Base-by-base conservation (phyloP, 2,113 vertebrate species). In the Trematocara variabile region DNA sequence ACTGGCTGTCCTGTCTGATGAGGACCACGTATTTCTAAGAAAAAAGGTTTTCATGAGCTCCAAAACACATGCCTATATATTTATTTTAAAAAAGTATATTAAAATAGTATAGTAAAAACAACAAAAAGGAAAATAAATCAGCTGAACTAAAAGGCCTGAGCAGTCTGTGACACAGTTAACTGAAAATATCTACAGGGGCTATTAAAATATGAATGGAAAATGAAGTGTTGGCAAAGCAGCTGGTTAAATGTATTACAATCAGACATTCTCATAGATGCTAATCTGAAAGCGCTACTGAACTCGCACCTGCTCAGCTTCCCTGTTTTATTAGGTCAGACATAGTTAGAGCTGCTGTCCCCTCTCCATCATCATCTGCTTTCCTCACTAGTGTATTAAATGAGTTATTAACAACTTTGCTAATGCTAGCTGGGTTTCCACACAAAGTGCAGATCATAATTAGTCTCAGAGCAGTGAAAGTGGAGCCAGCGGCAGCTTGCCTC, bases 1-100 rank as follows among this genome's bases (percentile, higher is more conserved):
- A 0, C 18, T 3, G 58, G 33, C 9, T 12, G 58, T 63, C 8
- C 30, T 60, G 56, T n/a, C 16, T 1, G 0, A 34, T 34, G 2
- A 37, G 33, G 16, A 63, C 58, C 18, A 37, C 18, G 0, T 63
- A 37, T 12, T 37, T 18, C 2, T 63, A 37, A 34, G 33, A 12
- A 37, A 30, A 58, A 16, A 34, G 16, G 8, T 60, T 60, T 60
- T 34, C 56, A 60, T 34, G 56, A 34, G 56, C 56, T 60, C 30
- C 30, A 63, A 63, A n/a, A 34, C 58, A 63, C 30, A 63, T 11
- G 30, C 9, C 16, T 37, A 63, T 63, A 12, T n/a, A n/a, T 63
- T n/a, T n/a, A n/a, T 63, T 63, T 63, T 63, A 34, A 0, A n/a
- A 63, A 63, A n/a, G 30, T 5, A 63, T 20, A 37, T 63, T 63